A percentile compares a stretch with the other conserved stretches of the same genome.
These are phyloP conservation scores for Bombus ignitus DNA, from an alignment of 1,140 invertebrate genomes.

Conservation along the genomic window DNA sequence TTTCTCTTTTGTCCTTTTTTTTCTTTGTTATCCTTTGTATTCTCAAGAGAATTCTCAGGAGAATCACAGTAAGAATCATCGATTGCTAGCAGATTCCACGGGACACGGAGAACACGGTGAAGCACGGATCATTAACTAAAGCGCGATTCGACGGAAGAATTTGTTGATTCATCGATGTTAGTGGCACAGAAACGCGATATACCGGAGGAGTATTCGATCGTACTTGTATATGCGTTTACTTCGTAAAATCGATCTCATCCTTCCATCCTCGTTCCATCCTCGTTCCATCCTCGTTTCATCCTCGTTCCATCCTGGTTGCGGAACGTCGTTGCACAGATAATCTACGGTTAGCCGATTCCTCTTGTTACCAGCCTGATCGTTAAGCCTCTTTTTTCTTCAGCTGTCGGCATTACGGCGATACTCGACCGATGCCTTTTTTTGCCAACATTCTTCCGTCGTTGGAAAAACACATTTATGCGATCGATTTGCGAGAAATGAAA, in stretches of 20 bases:
- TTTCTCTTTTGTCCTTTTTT: background rate
- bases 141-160: conserved; percentile 17
- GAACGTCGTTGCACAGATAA: background rate
- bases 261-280: background rate
- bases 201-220: background rate
- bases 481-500: conserved; percentile 18
- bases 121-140: conserved; percentile 8
- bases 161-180: conserved; percentile 21
- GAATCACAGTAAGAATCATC: background rate
- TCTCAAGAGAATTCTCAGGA: no score
- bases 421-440: background rate
- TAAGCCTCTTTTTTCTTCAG: background rate
- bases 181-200: background rate
- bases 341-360: background rate
- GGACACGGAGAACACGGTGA: background rate
- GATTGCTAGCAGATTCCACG: background rate
- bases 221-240: background rate
- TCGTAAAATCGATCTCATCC: conserved; percentile 15
- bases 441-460: conserved; percentile 14
- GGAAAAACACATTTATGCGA: conserved; percentile 37
- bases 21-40: background rate
- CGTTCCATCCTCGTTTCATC: background rate
- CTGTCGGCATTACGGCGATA: background rate
- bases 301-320: background rate
- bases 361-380: conserved; percentile 7